A percentile compares a stretch with the other conserved stretches of the same genome.
Evolutionary conservation across 2,888 invertebrate species (phyloP).

Genomic region (Heliconius erato): DNA sequence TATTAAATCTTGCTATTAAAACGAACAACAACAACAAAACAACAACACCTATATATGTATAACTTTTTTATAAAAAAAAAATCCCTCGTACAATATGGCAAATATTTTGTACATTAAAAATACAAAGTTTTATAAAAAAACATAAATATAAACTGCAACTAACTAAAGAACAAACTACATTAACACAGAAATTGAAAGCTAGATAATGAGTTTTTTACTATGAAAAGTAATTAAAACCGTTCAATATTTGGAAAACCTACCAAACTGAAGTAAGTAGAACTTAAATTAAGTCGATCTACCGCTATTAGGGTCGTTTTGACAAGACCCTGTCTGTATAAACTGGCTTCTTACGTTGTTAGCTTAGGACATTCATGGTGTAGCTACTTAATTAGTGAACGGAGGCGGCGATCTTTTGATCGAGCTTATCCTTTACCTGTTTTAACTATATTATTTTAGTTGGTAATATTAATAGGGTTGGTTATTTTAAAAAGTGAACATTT

Average conservation of each 20-base stretch:
- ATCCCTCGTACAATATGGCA: too few species aligned
- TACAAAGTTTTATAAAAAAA: too few species aligned
- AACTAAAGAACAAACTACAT: too few species aligned
- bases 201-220: too few species aligned
- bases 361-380: constrained; percentile 22
- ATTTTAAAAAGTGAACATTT: neutral
- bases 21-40: too few species aligned
- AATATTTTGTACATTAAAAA: too few species aligned
- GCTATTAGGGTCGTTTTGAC: constrained; percentile 27
- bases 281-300: constrained; percentile 21
- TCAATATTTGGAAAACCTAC: neutral
- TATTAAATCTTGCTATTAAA: too few species aligned
- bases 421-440: neutral
- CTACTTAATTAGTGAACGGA: constrained; percentile 23
- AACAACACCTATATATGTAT: too few species aligned
- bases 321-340: constrained; percentile 20
- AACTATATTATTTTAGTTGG: neutral
- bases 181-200: too few species aligned
- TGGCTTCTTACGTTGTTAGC: neutral
- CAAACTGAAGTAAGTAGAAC: constrained; percentile 28
- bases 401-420: constrained; percentile 23
- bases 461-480: neutral
- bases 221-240: neutral
- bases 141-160: too few species aligned
- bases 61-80: too few species aligned